Conservation (phyloP, 2,888 invertebrate species). For the Mycogona germanica region DNA sequence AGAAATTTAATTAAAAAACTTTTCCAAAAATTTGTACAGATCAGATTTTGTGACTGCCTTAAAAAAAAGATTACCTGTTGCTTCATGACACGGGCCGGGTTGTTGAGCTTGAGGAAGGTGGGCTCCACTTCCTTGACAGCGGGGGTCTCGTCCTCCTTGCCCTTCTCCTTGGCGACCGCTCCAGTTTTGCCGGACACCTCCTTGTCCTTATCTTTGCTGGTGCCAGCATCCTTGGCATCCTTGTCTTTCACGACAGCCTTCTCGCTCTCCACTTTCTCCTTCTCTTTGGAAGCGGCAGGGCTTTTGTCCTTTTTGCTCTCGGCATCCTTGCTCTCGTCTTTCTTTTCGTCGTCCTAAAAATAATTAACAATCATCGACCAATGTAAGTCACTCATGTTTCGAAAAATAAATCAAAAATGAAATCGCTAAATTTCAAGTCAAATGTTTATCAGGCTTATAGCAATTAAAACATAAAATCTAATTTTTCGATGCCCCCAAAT, state of each 20-base stretch:
- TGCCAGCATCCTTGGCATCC: slow-evolving; percentile 35
- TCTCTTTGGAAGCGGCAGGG: slow-evolving; percentile 32
- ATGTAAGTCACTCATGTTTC: neutral
- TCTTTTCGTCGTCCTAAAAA: slow-evolving; percentile 36
- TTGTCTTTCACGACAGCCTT: no score
- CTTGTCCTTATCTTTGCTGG: slow-evolving; percentile 34
- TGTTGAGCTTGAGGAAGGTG: slow-evolving; percentile 75
- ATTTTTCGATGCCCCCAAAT: neutral
- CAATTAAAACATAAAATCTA: no score
- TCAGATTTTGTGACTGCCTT: neutral
- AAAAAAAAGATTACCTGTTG: slow-evolving; percentile 49
- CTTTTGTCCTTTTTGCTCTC: slow-evolving; percentile 21
- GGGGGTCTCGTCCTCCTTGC: slow-evolving; percentile 40
- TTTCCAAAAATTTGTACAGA: neutral
- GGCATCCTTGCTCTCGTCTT: slow-evolving; percentile 38
- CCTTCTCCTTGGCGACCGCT: slow-evolving; percentile 37
- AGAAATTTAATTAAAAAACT: neutral
- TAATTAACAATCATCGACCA: neutral
- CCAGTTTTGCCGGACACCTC: slow-evolving; percentile 20
- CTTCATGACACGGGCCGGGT: slow-evolving; percentile 89
- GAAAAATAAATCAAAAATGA: slow-evolving; percentile 1
- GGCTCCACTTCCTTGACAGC: slow-evolving; percentile 61
- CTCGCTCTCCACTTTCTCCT: slow-evolving; percentile 36
- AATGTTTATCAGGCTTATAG: no score
- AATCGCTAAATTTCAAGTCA: neutral